Evolutionary conservation across 2,797 vertebrate species (phyloP), one percentile per base, ranked within the genome.

Genomic region (Lepus townsendii): DNA sequence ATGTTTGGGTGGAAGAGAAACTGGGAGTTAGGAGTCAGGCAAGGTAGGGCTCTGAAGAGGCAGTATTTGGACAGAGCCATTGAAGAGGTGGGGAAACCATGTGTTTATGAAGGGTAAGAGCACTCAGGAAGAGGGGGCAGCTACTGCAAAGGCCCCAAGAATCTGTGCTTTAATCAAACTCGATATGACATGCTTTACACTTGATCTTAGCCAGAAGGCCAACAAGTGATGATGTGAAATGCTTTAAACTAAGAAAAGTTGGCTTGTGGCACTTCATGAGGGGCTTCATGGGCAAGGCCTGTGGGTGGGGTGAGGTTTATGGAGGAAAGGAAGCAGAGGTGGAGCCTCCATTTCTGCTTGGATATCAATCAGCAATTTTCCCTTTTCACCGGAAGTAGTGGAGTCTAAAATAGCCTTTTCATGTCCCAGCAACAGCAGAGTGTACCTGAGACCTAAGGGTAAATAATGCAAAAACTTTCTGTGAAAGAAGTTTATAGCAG

Each of bases 371-470:
- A 54, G 47, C 76, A 66, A 75, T 27, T 68, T 52, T 2, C 8
- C 13, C 30, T 22, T 22, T 78, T n/a, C 27, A 62, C 11, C 24
- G 32, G 47, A 94, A 26, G 38, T 63, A 52, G 63, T 7, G n/a
- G 80, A 90, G 16, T 73, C 88, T 73, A 83, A 93, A 27, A 50
- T 57, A 83, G 19, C 19, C 10, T 90, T 82, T 35, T 47, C 24
- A 30, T n/a, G 54, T 62, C 35, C 54, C 5, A 42, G 47, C 35
- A 88, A 80, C 17, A 47, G 68, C 65, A 69, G 38, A 57, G 24
- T 78, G 84, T 92, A 32, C 50, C 38, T 91, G 83, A 26, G 83
- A 83, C 16, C 0, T 3, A 91, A 24, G 68, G 62, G 16, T 54
- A 84, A 68, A 79, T 63, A 54, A 71, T 57, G 75, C 38, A 90